A percentile compares a stretch with the other conserved stretches of the same genome.
Evolutionary conservation across 2,113 vertebrate genomes (phyloP).

Genomic region (Toxotes jaculatrix): DNA sequence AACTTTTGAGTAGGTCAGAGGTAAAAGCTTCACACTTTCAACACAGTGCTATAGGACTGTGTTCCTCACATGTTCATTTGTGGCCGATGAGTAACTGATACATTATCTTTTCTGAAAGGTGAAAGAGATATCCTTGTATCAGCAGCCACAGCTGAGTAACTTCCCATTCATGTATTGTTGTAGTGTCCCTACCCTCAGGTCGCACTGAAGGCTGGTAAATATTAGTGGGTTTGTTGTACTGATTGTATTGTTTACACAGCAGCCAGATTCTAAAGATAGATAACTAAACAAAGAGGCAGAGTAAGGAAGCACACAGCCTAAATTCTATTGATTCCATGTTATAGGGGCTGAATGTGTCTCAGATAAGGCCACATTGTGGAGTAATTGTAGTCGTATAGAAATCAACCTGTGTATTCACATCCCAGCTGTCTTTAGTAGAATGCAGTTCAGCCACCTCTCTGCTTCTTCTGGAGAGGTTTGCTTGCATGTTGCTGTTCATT

Average conservation of each 20-base stretch:
- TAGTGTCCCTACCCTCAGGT: constrained; percentile 53
- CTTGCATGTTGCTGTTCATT: constrained; percentile 26
- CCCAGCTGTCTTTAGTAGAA: not conserved
- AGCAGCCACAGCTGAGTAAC: constrained; percentile 71
- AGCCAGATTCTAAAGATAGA: constrained; percentile 73
- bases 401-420: constrained; percentile 17
- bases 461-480: not conserved
- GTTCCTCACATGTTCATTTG: constrained; percentile 54
- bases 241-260: constrained; percentile 72
- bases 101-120: constrained; percentile 53
- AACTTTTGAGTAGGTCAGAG: not conserved
- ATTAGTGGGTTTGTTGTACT: constrained; percentile 66
- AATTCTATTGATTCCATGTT: constrained; percentile 68
- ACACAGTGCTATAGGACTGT: constrained; percentile 1
- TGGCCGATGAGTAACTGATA: constrained; percentile 52
- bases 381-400: constrained; percentile 34
- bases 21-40: not conserved
- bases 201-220: constrained; percentile 68
- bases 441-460: constrained; percentile 1
- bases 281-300: constrained; percentile 58
- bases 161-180: constrained; percentile 76
- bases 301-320: constrained; percentile 51
- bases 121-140: constrained; percentile 61
- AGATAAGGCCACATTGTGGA: constrained; percentile 40
- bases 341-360: constrained; percentile 50